These are phyloP conservation scores for Callithrix jacchus DNA, from an alignment of 2,113 vertebrate genomes.

Conservation along the genomic window DNA sequence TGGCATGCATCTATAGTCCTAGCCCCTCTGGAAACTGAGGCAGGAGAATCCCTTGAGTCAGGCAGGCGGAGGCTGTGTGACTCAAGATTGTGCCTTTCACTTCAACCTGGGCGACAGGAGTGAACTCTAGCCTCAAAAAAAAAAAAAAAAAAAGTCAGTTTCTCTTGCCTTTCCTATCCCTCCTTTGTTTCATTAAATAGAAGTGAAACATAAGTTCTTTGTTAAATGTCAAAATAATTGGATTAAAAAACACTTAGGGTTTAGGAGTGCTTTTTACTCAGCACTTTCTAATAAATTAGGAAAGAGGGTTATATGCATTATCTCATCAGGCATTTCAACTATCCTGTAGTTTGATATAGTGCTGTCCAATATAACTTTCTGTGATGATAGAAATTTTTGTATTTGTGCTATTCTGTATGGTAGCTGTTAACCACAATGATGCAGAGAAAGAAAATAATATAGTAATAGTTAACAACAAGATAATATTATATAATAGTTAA, in stretches of 20 bases:
- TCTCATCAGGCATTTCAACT: background rate
- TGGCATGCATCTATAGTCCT: too few species aligned
- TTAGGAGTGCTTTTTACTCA: slow-evolving; percentile 21
- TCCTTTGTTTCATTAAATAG: slow-evolving; percentile 36
- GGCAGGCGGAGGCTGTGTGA: too few species aligned
- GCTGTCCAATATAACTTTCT: background rate
- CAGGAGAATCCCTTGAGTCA: too few species aligned
- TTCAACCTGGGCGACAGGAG: too few species aligned
- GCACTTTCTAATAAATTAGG: background rate
- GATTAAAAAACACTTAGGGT: background rate
- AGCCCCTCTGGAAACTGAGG: too few species aligned
- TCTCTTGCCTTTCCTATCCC: background rate
- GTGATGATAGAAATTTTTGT: slow-evolving; percentile 15
- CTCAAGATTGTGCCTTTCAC: too few species aligned
- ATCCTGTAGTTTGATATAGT: background rate
- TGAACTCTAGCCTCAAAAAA: too few species aligned
- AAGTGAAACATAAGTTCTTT: background rate
- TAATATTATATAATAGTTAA: background rate
- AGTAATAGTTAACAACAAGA: background rate
- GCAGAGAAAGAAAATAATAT: background rate
- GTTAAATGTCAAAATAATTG: slow-evolving; percentile 29
- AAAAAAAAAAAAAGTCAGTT: background rate
- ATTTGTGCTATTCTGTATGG: background rate
- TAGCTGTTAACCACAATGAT: background rate
- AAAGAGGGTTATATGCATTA: background rate